phyloP scores from a whole-genome alignment of 2,888 invertebrate species.

The Marasmarcha lunaedactyla region DNA sequence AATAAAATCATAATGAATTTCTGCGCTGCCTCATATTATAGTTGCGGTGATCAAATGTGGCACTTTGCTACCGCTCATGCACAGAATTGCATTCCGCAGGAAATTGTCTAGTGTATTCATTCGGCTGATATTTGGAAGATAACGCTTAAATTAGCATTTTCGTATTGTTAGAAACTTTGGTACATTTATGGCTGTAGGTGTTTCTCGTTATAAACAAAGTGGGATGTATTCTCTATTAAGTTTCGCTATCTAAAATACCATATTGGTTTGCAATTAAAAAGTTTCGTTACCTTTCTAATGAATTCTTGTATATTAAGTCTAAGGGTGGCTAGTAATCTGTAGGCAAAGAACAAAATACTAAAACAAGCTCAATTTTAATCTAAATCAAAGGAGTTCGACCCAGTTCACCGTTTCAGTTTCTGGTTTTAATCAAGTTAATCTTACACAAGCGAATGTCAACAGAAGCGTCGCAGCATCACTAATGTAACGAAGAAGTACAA shows the following conservation, averaged over 20 bases:
- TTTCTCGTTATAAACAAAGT: no score
- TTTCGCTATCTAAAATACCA: no score
- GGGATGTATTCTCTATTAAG: background rate
- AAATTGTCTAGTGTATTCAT: conserved; percentile 11
- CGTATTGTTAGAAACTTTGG: no score
- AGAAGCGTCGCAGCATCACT: conserved; percentile 26
- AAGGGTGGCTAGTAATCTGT: no score
- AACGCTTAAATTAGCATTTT: background rate
- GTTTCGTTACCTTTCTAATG: no score
- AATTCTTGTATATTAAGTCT: no score
- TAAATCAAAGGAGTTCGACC: background rate
- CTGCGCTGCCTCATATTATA: conserved; percentile 29
- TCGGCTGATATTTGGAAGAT: conserved; percentile 5
- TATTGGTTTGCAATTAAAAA: no score
- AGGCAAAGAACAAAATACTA: no score
- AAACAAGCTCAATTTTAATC: no score
- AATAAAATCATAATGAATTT: conserved; percentile 63
- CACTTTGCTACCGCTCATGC: conserved; percentile 25
- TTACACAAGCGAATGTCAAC: conserved; percentile 17
- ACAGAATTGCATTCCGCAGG: conserved; percentile 12
- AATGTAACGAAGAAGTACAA: conserved; percentile 51
- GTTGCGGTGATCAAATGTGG: conserved; percentile 38
- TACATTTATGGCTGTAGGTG: no score
- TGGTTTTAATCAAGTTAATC: conserved; percentile 1
- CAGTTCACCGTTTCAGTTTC: background rate